Conservation (phyloP, 2,113 vertebrate species). For the Polypterus senegalus region DNA sequence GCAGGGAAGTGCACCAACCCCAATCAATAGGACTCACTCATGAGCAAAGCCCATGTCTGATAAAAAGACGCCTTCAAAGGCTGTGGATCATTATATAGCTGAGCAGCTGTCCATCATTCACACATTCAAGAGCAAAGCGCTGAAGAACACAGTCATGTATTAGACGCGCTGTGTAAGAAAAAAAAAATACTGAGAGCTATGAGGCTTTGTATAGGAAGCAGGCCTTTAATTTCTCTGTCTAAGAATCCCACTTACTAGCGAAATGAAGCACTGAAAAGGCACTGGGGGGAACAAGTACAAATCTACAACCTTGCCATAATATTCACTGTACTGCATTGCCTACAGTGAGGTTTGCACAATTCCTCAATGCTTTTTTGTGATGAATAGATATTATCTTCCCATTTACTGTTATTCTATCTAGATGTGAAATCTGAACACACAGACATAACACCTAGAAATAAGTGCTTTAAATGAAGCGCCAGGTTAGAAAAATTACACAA, state of each 20-base stretch:
- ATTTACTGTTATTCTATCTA: neutral
- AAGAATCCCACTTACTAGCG: neutral
- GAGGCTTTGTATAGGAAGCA: neutral
- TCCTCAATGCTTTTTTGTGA: neutral
- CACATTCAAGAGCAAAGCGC: neutral
- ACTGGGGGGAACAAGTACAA: neutral
- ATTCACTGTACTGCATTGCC: too few relatives aligned
- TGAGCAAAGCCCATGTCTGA: conserved; percentile 35
- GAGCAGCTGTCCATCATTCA: conserved; percentile 34
- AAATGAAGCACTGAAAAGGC: too few relatives aligned
- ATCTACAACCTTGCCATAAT: neutral
- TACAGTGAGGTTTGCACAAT: too few relatives aligned
- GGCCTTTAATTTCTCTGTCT: neutral
- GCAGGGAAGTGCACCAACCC: conserved; percentile 30
- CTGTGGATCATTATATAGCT: conserved; percentile 34
- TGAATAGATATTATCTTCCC: neutral
- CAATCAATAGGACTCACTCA: conserved; percentile 40
- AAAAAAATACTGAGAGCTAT: neutral
- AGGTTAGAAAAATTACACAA: too few relatives aligned
- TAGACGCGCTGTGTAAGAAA: too few relatives aligned
- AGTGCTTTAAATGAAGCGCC: too few relatives aligned
- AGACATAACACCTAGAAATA: too few relatives aligned
- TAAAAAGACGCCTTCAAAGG: conserved; percentile 37
- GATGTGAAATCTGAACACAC: too few relatives aligned
- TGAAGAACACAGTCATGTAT: too few relatives aligned